These are phyloP conservation scores for Loriculus beryllinus DNA, from an alignment of 2,797 vertebrate genomes.

Conservation along the genomic window DNA sequence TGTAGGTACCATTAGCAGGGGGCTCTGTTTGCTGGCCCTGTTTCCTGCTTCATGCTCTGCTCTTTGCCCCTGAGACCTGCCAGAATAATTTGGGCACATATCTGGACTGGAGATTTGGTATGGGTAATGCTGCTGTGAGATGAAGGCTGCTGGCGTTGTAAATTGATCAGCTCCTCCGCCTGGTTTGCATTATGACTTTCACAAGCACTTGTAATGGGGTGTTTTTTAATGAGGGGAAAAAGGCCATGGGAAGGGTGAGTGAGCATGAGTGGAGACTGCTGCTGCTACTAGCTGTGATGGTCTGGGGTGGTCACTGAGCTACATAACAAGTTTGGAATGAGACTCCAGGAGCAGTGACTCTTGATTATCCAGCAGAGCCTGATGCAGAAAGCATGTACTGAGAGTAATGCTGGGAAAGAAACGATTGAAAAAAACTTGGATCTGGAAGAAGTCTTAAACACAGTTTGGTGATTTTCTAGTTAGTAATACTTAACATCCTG, in stretches of 20 bases:
- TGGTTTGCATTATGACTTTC: not conserved
- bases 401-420: not conserved
- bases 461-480: not conserved
- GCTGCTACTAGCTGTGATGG: not conserved
- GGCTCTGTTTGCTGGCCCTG: not conserved
- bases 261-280: fast-evolving
- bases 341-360: not conserved
- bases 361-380: not conserved
- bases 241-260: fast-evolving
- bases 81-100: not conserved
- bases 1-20: not conserved
- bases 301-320: not conserved
- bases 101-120: not conserved
- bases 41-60: not conserved
- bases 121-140: not conserved
- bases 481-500: not conserved
- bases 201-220: not conserved
- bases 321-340: not conserved
- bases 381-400: not conserved
- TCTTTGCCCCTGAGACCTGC: not conserved
- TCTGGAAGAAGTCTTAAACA: not conserved
- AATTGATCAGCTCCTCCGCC: not conserved
- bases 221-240: not conserved
- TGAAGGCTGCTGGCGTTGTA: not conserved
- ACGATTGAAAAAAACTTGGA: not conserved